phyloP scores from a whole-genome alignment of 1,140 invertebrate species.

The Zaprionus ornatus region DNA sequence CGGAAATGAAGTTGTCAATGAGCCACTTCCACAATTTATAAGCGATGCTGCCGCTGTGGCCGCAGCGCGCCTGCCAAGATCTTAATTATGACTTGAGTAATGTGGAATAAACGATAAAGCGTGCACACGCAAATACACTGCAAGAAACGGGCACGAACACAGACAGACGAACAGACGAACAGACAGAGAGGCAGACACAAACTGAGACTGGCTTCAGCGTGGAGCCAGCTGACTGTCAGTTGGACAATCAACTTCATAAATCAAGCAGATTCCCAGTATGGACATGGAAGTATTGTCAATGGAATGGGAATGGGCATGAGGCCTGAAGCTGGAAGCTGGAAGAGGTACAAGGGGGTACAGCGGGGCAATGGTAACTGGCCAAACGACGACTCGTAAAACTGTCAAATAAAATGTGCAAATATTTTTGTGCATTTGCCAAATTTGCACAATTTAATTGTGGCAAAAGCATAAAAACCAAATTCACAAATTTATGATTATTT shows the following conservation, averaged over 20 bases:
- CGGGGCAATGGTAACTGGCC: neutral
- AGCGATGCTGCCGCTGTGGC: slow-evolving; percentile 56
- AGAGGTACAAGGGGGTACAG: neutral
- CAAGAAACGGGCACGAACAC: slow-evolving; percentile 33
- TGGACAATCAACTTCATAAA: slow-evolving; percentile 73
- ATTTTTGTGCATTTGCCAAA: slow-evolving; percentile 81
- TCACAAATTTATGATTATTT: slow-evolving; percentile 74
- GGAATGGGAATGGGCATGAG: slow-evolving; percentile 36
- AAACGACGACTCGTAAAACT: slow-evolving; percentile 70
- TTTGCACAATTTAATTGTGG: slow-evolving; percentile 79
- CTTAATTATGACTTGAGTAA: slow-evolving; percentile 82
- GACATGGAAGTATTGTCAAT: slow-evolving; percentile 1
- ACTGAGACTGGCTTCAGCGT: neutral
- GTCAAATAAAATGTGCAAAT: slow-evolving; percentile 75
- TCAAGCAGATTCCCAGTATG: slow-evolving; percentile 49
- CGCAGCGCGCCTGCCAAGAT: slow-evolving; percentile 67
- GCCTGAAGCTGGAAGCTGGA: neutral
- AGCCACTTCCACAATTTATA: slow-evolving; percentile 82
- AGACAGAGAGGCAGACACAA: neutral
- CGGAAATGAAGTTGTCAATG: slow-evolving; percentile 82
- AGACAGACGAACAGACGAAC: neutral
- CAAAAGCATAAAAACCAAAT: slow-evolving; percentile 21
- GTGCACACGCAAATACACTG: slow-evolving; percentile 79
- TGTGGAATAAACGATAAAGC: slow-evolving; percentile 80
- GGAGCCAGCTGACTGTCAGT: slow-evolving; percentile 36